Conservation (phyloP, 2,113 vertebrate genomes). For the Epinephelus moara region DNA sequence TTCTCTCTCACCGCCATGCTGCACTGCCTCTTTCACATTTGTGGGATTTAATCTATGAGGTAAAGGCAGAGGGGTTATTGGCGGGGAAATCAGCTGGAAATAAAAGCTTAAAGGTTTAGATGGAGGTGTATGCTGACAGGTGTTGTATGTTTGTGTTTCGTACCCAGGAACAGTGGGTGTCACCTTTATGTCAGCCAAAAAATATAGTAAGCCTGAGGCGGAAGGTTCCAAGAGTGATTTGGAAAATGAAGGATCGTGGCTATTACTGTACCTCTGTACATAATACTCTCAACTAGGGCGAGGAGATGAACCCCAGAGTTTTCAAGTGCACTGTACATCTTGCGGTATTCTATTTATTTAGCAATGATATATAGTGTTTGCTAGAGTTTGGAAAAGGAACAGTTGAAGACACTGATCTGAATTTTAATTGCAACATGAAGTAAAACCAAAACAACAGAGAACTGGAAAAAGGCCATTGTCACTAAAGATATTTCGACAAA, state of each 20-base stretch:
- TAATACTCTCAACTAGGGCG: neutral
- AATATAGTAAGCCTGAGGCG: no score
- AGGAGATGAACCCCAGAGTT: neutral
- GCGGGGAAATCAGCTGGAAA: constrained; percentile 1
- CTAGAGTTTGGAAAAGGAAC: neutral
- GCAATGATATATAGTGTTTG: neutral
- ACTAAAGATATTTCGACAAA: neutral
- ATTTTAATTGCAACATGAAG: neutral
- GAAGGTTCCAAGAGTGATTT: constrained; percentile 2
- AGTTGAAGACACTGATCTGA: neutral
- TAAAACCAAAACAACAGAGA: neutral
- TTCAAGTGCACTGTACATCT: neutral
- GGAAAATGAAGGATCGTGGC: neutral
- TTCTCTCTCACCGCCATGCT: constrained; percentile 1
- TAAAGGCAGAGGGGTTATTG: neutral
- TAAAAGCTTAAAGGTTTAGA: constrained; percentile 19
- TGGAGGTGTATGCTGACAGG: neutral
- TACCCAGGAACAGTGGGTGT: neutral
- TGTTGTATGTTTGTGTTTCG: neutral
- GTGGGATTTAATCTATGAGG: neutral
- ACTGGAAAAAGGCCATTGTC: neutral
- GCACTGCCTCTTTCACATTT: neutral
- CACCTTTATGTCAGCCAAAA: neutral
- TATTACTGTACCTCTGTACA: neutral
- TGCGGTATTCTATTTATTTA: neutral